Conservation (phyloP, 2,113 vertebrate species). For the Cephalopterus ornatus region DNA sequence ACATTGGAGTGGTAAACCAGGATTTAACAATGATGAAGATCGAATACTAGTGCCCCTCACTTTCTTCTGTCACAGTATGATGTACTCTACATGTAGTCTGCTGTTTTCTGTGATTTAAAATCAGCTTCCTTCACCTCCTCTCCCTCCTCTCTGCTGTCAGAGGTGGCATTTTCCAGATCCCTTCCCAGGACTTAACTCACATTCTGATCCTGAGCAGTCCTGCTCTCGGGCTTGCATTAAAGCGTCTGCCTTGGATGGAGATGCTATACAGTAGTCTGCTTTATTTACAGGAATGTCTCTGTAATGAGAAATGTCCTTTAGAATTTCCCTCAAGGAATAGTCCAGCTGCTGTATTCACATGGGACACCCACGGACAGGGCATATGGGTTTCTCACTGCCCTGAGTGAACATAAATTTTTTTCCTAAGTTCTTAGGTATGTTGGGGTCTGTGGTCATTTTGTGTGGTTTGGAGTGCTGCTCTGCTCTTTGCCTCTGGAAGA, state of each 20-base stretch:
- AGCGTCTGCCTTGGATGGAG: not conserved
- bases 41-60: not conserved
- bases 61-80: not conserved
- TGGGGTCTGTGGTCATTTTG: not conserved
- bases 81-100: not conserved
- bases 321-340: not conserved
- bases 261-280: constrained; percentile 55
- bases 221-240: not conserved
- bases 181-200: constrained; percentile 29
- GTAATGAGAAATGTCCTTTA: constrained; percentile 22
- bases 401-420: not conserved
- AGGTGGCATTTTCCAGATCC: constrained; percentile 55
- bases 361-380: not conserved
- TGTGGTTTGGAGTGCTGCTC: constrained; percentile 3
- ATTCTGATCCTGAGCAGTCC: constrained; percentile 46
- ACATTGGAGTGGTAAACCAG: not conserved
- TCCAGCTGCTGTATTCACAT: not conserved
- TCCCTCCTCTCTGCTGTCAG: constrained; percentile 38
- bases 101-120: constrained; percentile 32
- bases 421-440: not conserved
- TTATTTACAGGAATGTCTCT: constrained; percentile 57
- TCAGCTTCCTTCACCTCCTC: not conserved
- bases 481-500: not conserved
- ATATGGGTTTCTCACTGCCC: not conserved
- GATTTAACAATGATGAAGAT: not conserved